Base-by-base conservation (phyloP, 1,140 invertebrate genomes). In the Latrodectus geometricus region DNA sequence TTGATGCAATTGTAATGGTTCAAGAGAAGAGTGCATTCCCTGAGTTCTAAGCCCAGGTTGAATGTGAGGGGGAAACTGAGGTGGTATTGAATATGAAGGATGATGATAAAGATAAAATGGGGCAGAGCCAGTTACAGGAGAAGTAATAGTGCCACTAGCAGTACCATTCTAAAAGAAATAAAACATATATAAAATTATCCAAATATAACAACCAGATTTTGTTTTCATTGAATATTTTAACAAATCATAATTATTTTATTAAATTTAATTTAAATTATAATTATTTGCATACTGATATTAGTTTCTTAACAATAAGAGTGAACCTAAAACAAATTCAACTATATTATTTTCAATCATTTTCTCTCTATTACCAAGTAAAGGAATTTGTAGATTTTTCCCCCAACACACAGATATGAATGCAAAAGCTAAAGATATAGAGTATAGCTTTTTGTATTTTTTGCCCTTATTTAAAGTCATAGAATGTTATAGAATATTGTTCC, bases 61-160 rank as follows among this genome's bases (percentile, higher is more conserved):
- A 61, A 86, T 78, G 21, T 86, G 83, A 54, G 83, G 83, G 20
- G 74, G 83, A 50, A 86, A 86, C 23, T 85, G 82, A 72, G 83
- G 23, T 49, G 75, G 83, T 8, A 78, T 70, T 21, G 83, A 73
- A 65, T 86, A 86, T 56, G 83, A 78, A n/a, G 74, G 83, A 50
- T 86, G 83, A 49, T 56, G 83, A 78, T 86, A 86, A 15, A 86
- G 52, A 17, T 78, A 86, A 52, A 78, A 86, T 11, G 83, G 83
- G 15, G 83, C 76, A 50, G 74, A 61, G 14, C 83, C 76, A 77
- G 49, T 78, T 23, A 78, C 66, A 68, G 83, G 21, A 17, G 66
- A 68, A 48, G 82, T 56, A 21, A 75, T 70, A 68, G 65, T 76
- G 8, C 56, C 73, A 69, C 56, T 69, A 52, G 72, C 72, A 21